Evolutionary conservation across 1,140 invertebrate species (phyloP), one percentile per base, ranked within the genome.

Genomic region (Hirudo medicinalis): DNA sequence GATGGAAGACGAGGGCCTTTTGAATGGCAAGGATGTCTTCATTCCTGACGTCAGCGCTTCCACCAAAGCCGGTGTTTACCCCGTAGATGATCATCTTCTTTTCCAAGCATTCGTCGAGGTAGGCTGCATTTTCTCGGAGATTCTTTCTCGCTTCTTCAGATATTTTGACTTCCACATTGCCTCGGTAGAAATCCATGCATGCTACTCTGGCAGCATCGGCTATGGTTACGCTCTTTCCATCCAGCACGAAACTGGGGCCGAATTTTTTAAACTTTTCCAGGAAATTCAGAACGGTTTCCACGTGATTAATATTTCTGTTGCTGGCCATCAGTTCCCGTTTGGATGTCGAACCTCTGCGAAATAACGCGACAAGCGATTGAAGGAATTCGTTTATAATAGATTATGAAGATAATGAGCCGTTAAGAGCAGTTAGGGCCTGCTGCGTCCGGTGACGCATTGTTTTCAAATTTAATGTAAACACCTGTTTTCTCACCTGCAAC

Each of bases 1-100:
- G 60, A 67, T 72, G 69, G 15, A 54, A 55, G 29, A 73, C 53
- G 29, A 72, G 40, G n/a, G 70, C 36, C n/a, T 36, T 60, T 32
- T 73, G 72, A n/a, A 71, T 36, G 36, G 55, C 69, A 4, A 54
- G 36, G 8, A 67, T 54, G 69, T 73, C 69, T 25, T 40, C 69
- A 11, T 40, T 71, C 20, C 72, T 57, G 6, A 73, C 72, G 32
- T 73, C 69, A 0, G 72, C 72, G 25, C 69, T 71, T 27, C 72
- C 72, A 2, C 72, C 72, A 40, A 72, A 73, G 17, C 72, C 72
- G 17, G 72, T 73, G 60, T 73, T 73, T 20, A 73, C 72, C 13
- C 72, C 72, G 25, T 73, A 73, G 27, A 73, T 57, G 22, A 70
- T 36, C 54, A 54, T 57, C 11, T 68, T 66, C 19, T 54, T 27